These are phyloP conservation scores for Leucoraja ocellata DNA, from an alignment of 2,797 vertebrate genomes.

Conservation along the genomic window DNA sequence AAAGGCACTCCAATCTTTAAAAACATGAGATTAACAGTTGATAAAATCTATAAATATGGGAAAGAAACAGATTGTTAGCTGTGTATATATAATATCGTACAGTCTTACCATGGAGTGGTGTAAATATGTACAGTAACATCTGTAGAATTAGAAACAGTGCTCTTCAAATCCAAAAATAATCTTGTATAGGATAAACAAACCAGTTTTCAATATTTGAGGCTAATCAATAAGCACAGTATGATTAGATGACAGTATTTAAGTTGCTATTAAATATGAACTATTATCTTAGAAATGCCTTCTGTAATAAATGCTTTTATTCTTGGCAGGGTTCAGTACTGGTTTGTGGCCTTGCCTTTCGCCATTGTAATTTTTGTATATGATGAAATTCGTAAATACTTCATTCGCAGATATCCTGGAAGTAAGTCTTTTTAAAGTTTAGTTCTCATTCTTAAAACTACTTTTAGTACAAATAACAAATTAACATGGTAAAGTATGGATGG, in stretches of 20 bases:
- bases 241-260: not conserved
- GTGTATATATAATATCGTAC: not conserved
- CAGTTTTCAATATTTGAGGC: not conserved
- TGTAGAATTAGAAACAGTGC: not conserved
- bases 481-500: not conserved
- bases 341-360: slow-evolving; percentile 57
- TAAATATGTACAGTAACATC: not conserved
- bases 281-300: slow-evolving; percentile 30
- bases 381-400: slow-evolving; percentile 61
- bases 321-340: slow-evolving; percentile 64
- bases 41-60: not conserved
- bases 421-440: slow-evolving; percentile 46
- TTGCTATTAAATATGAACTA: no score
- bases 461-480: not conserved
- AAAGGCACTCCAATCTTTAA: not conserved
- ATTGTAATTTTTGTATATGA: slow-evolving; percentile 65
- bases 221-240: not conserved
- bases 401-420: slow-evolving; percentile 66
- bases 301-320: slow-evolving; percentile 25
- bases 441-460: not conserved
- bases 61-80: not conserved
- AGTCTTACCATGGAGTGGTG: not conserved
- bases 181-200: not conserved
- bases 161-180: not conserved
- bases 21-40: not conserved